These are phyloP conservation scores for Psittacula derbiana DNA, from an alignment of 2,797 vertebrate species.

Conservation along the genomic window DNA sequence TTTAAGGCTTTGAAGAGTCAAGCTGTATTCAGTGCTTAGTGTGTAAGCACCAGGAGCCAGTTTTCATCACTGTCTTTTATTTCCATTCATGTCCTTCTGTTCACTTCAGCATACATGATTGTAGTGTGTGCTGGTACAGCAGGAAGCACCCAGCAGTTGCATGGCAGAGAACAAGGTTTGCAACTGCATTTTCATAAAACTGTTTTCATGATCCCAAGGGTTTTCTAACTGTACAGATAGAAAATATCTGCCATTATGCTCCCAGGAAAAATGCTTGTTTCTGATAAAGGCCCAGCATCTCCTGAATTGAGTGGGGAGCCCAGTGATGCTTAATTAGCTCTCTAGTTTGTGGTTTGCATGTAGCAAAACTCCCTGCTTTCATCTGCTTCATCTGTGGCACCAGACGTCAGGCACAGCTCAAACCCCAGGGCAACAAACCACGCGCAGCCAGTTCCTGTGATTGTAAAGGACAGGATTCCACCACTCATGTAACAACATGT, in stretches of 20 bases:
- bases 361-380: slow-evolving; percentile 1
- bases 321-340: neutral
- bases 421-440: neutral
- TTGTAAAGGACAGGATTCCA: neutral
- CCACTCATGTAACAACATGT: fast-evolving
- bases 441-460: fast-evolving
- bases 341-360: neutral
- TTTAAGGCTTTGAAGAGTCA: neutral
- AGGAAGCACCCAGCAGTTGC: neutral
- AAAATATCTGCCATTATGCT: slow-evolving; percentile 33
- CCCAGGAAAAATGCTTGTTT: slow-evolving; percentile 5
- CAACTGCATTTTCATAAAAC: neutral
- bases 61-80: slow-evolving; percentile 28
- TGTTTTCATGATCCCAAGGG: neutral
- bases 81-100: slow-evolving; percentile 49
- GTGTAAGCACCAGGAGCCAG: neutral
- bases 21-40: neutral
- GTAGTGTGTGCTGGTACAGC: neutral
- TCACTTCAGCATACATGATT: neutral
- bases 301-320: neutral
- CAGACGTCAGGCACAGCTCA: neutral
- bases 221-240: slow-evolving; percentile 33
- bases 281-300: neutral
- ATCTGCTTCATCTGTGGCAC: neutral
- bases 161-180: neutral